Evolutionary conservation across 2,797 vertebrate species (phyloP).

Genomic region (Naso thynnoides): DNA sequence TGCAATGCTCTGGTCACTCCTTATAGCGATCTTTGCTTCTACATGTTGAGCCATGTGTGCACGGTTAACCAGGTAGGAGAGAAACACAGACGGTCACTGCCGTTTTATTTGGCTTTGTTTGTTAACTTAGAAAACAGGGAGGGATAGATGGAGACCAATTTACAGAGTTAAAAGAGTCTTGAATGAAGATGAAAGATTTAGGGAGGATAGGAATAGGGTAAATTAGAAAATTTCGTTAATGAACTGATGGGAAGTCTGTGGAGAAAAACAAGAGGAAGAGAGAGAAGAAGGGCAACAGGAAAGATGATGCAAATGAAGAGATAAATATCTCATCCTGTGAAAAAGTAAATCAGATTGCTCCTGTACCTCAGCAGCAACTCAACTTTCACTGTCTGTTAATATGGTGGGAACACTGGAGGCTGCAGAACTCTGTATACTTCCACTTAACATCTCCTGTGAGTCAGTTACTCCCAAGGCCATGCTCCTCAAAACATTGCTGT

Average conservation of each 20-base stretch:
- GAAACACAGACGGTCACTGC: too few species aligned
- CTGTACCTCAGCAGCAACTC: not conserved
- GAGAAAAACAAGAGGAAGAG: not conserved
- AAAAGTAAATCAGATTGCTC: not conserved
- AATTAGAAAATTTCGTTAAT: too few species aligned
- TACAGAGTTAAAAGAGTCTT: too few species aligned
- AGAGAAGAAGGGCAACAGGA: not conserved
- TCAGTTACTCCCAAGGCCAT: not conserved
- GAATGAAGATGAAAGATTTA: too few species aligned
- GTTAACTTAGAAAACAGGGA: too few species aligned
- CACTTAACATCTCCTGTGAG: slow-evolving; percentile 24
- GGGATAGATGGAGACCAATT: too few species aligned
- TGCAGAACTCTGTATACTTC: not conserved
- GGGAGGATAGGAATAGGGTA: too few species aligned
- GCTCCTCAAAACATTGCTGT: slow-evolving; percentile 37
- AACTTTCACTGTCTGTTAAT: not conserved
- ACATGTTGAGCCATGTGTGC: too few species aligned
- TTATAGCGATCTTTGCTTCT: too few species aligned
- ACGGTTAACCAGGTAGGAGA: too few species aligned
- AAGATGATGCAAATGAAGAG: not conserved
- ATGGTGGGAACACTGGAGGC: not conserved
- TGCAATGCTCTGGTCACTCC: too few species aligned
- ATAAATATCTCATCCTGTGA: not conserved
- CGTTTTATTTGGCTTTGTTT: too few species aligned
- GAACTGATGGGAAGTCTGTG: not conserved